Percentiles rank a stretch among this genome's conserved stretches.
Conservation (phyloP, 1,140 invertebrate species). For the Conopomorpha cramerella region DNA sequence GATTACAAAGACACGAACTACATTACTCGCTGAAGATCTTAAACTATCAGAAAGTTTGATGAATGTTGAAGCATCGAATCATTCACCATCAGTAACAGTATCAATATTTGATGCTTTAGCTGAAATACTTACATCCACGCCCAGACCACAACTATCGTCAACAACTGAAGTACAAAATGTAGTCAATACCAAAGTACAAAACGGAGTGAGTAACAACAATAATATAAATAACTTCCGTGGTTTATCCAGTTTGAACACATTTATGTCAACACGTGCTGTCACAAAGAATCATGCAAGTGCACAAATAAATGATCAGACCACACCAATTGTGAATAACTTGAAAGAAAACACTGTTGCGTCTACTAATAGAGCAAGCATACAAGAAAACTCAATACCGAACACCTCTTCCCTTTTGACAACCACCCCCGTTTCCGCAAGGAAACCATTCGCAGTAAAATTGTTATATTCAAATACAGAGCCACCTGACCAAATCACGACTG, state of each 20-base stretch:
- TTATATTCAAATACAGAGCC: slow-evolving; percentile 50
- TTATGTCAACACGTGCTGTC: slow-evolving; percentile 24
- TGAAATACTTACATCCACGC: slow-evolving; percentile 57
- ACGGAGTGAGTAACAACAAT: slow-evolving; percentile 47
- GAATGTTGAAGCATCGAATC: slow-evolving; percentile 57
- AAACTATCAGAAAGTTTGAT: slow-evolving; percentile 53
- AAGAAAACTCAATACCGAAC: slow-evolving; percentile 25
- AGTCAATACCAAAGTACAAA: slow-evolving; percentile 31
- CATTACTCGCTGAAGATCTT: slow-evolving; percentile 49
- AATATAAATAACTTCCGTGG: slow-evolving; percentile 49
- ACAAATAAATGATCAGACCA: slow-evolving; percentile 43
- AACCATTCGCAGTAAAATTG: slow-evolving; percentile 54
- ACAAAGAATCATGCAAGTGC: slow-evolving; percentile 53
- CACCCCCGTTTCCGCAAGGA: slow-evolving; percentile 41
- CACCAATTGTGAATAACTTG: slow-evolving; percentile 52
- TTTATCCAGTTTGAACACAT: slow-evolving; percentile 28
- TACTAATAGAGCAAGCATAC: slow-evolving; percentile 29
- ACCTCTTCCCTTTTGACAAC: slow-evolving; percentile 21
- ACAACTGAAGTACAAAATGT: slow-evolving; percentile 47
- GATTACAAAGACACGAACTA: slow-evolving; percentile 53
- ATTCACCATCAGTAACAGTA: slow-evolving; percentile 59
- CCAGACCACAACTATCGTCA: slow-evolving; percentile 46
- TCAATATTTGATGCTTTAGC: slow-evolving; percentile 62
- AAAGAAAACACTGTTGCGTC: slow-evolving; percentile 37
- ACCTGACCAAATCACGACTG: slow-evolving; percentile 34